phyloP scores from a whole-genome alignment of 2,888 invertebrate species.

The Limenitis camilla region DNA sequence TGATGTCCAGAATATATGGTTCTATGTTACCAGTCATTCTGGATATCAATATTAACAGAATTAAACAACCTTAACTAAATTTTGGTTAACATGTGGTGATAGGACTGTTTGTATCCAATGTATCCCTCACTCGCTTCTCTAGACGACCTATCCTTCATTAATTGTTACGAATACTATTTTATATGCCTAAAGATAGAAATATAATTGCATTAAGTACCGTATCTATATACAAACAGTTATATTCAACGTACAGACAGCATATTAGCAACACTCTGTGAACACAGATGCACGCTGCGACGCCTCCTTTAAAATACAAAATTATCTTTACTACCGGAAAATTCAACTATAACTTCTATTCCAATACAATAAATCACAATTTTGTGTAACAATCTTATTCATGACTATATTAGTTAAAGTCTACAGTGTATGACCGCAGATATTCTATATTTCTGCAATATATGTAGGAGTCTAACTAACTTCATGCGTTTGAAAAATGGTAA shows the following conservation, averaged over 20 bases:
- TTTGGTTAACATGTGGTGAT: too few relatives aligned
- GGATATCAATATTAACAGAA: too few relatives aligned
- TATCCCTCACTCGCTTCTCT: too few relatives aligned
- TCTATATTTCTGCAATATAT: background rate
- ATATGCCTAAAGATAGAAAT: too few relatives aligned
- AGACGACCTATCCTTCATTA: too few relatives aligned
- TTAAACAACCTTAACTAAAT: too few relatives aligned
- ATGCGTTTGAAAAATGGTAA: background rate
- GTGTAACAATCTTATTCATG: background rate
- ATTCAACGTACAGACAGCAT: slow-evolving; percentile 31
- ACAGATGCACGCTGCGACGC: slow-evolving; percentile 41
- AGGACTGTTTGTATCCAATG: too few relatives aligned
- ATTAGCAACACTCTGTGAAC: slow-evolving; percentile 41
- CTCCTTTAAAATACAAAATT: slow-evolving; percentile 28
- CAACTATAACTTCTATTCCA: slow-evolving; percentile 11
- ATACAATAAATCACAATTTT: slow-evolving; percentile 9
- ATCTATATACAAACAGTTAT: slow-evolving; percentile 15
- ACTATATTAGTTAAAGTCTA: background rate
- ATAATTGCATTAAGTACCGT: background rate
- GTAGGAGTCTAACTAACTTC: slow-evolving; percentile 3
- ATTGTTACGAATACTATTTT: too few relatives aligned
- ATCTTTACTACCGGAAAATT: background rate
- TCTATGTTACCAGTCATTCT: too few relatives aligned
- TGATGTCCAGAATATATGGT: too few relatives aligned
- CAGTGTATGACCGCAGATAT: slow-evolving; percentile 22